Base-by-base conservation (phyloP, 2,888 invertebrate species). In the Macaria liturata region DNA sequence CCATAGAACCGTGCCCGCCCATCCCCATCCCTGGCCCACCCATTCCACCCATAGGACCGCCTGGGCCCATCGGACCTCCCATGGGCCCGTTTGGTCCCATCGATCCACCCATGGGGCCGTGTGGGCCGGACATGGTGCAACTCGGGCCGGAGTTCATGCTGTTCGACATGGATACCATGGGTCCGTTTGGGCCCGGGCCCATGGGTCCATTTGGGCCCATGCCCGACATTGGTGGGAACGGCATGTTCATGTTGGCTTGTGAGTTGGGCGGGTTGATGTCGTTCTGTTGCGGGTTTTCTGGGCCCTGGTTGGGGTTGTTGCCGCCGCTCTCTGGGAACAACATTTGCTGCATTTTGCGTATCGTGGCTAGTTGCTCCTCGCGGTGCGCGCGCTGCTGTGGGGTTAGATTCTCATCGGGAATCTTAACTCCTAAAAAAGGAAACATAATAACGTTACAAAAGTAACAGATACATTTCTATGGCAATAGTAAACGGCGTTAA, bases 371-470 rank as follows among this genome's bases (percentile, higher is more conserved):
- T 76, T 98, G 97, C 76, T 97, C 97, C 86, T 98, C 98, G 61
- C 99, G 94, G 81, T 98, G 97, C 65, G 98, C 97, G 55, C 98
- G 94, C 83, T 99, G 98, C 82, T 98, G 98, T 40, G 98, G 98
- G 54, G 99, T 99, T 72, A 99, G 92, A 88, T 98, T 98, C 89
- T 98, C 98, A 88, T 98, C 98, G 70, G 98, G 98, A 77, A 98
- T 96, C 94, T 98, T 97, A 48, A 97, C 97, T 70, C 96, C 94
- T 93, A 39, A 50, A 54, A 50, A 34, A 62, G 0, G 7, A 46
- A 57, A 45, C 30, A 4, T 31, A 30, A 30, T 5, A 30, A 37
- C 7, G 7, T 37, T n/a, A n/a, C n/a, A n/a, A n/a, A n/a, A n/a
- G n/a, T n/a, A n/a, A n/a, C n/a, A n/a, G n/a, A n/a, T n/a, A n/a